Base-by-base conservation (phyloP, 2,797 vertebrate genomes). In the Chelon labrosus region DNA sequence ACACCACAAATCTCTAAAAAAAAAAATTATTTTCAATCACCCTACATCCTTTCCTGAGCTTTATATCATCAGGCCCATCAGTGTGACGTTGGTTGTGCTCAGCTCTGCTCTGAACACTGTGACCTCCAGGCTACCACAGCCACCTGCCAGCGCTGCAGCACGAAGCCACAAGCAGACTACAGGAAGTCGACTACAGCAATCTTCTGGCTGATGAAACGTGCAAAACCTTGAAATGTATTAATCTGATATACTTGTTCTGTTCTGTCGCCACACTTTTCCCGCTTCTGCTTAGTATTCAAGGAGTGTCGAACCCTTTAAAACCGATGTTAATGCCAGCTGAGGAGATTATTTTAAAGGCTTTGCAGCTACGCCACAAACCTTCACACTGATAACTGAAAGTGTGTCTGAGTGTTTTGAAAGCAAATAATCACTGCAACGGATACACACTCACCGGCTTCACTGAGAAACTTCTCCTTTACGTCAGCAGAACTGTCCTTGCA, bases 401-500 rank as follows among this genome's bases (percentile, higher is more conserved):
- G 14, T 2, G 22, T 22, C 22, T 22, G 22, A 22, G 22, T 22
- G 4, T 11, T n/a, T 20, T 1, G 0, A n/a, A 2, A 39, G 51
- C 55, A 80, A 62, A 20, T 12, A 69, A 73, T 73, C 70, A 59
- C 41, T 47, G 60, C 51, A 39, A 22, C 38, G 17, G 16, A 3
- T 4, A 4, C 14, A 5, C 0, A 55, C 91, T 92, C 85, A 99
- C 97, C 94, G 0, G 97, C 97, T 90, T 98, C 97, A 0, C 96
- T 97, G 84, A 99, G 94, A 79, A 99, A 98, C 88, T 98, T 99
- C 77, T 98, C 96, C 84, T 96, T 98, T 5, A 97, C 96, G 2
- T 97, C 97, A 0, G 84, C 88, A 1, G 95, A 91, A 37, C 95
- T 96, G 74, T 97, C 96, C 86, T 99, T 99, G 68, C 97, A 99